Evolutionary conservation across 2,113 vertebrate species (phyloP).

Genomic region (Patagioenas fasciata): DNA sequence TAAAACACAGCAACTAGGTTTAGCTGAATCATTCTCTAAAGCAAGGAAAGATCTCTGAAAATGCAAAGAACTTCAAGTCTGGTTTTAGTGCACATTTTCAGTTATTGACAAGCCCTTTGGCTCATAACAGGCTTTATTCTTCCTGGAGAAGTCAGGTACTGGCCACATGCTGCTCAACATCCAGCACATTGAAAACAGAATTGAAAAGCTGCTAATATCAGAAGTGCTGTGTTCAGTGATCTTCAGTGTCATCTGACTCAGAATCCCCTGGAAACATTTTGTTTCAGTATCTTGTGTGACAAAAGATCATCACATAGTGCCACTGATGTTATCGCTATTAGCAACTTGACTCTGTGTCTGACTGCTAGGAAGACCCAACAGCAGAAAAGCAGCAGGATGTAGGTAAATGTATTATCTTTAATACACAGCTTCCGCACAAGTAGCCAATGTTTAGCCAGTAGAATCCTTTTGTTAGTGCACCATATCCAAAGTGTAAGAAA

Average conservation of each 20-base stretch:
- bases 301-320: not conserved
- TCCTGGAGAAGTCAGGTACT: not conserved
- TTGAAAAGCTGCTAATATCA: not conserved
- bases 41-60: not conserved
- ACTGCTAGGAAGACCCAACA: not conserved
- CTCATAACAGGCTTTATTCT: not conserved
- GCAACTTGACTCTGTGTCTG: not conserved
- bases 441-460: accelerated
- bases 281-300: not conserved
- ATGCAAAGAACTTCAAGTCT: not conserved
- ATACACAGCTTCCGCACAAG: not conserved
- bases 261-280: not conserved
- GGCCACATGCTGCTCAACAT: not conserved
- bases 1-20: not conserved
- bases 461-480: not conserved
- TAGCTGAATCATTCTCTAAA: not conserved
- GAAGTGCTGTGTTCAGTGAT: not conserved
- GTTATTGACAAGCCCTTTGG: not conserved
- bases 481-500: not conserved
- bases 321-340: not conserved
- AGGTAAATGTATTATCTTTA: not conserved
- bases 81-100: not conserved
- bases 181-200: not conserved
- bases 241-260: not conserved
- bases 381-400: not conserved